These are phyloP conservation scores for Camponotus pennsylvanicus DNA, from an alignment of 1,140 invertebrate species.

Conservation along the genomic window DNA sequence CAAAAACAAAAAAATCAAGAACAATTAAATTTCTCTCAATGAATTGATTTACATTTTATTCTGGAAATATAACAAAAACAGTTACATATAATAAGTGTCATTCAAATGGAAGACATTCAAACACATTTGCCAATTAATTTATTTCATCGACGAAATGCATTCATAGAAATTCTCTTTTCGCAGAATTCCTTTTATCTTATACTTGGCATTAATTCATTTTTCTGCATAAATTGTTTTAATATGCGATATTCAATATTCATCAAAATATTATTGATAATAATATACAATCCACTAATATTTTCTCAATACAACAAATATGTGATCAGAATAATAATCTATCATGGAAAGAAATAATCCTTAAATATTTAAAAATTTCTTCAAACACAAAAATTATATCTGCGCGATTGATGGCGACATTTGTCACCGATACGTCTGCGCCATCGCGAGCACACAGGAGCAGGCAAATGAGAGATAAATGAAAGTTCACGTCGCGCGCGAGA, in stretches of 20 bases:
- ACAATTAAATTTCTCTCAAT: too few relatives aligned
- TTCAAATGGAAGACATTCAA: background rate
- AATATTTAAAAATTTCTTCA: background rate
- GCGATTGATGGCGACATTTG: background rate
- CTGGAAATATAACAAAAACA: background rate
- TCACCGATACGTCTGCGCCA: background rate
- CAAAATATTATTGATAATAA: background rate
- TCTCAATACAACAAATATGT: too few relatives aligned
- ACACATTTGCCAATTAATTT: background rate
- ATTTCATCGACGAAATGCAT: background rate
- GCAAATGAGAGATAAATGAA: conserved; percentile 3
- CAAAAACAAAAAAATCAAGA: too few relatives aligned
- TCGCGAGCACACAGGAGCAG: background rate
- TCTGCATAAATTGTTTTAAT: background rate
- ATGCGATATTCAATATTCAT: background rate
- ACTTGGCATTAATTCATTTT: background rate
- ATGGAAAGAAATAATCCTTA: background rate
- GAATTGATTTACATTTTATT: background rate
- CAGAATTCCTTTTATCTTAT: background rate
- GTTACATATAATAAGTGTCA: background rate
- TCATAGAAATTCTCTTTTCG: background rate
- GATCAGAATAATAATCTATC: background rate
- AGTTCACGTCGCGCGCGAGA: conserved; percentile 5
- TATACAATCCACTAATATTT: background rate
- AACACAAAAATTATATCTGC: background rate